These are phyloP conservation scores for Laspeyria flexula DNA, from an alignment of 2,888 invertebrate species.

Conservation along the genomic window DNA sequence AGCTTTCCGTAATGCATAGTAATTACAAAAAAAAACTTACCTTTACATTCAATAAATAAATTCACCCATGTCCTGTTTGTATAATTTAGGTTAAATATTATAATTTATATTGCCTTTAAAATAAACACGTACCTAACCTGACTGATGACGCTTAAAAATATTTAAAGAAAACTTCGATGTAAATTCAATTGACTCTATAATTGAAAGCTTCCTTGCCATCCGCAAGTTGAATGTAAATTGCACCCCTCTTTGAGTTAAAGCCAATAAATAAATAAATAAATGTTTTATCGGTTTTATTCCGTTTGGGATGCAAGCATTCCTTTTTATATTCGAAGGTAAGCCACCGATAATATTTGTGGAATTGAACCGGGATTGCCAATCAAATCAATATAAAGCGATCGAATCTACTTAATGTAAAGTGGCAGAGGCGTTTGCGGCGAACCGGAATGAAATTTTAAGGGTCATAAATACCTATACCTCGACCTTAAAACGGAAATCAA, in stretches of 20 bases:
- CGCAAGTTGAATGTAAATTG: too few species aligned
- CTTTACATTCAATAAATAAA: too few species aligned
- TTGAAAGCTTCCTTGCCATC: too few species aligned
- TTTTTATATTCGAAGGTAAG: slow-evolving; percentile 15
- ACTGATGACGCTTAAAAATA: too few species aligned
- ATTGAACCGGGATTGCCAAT: slow-evolving; percentile 52
- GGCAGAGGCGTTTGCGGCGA: slow-evolving; percentile 29
- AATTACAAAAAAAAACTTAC: too few species aligned
- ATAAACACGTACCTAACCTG: too few species aligned
- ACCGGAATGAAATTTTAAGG: slow-evolving; percentile 48
- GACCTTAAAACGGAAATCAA: slow-evolving; percentile 16
- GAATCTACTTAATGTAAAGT: slow-evolving; percentile 50
- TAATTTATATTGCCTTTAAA: too few species aligned
- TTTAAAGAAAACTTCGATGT: too few species aligned
- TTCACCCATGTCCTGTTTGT: too few species aligned
- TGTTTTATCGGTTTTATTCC: not conserved
- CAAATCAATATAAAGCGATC: slow-evolving; percentile 53
- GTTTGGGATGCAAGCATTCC: slow-evolving; percentile 12
- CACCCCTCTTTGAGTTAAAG: not conserved
- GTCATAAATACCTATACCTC: slow-evolving; percentile 44
- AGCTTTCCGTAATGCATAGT: too few species aligned
- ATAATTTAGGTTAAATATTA: too few species aligned
- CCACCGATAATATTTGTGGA: slow-evolving; percentile 47
- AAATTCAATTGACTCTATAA: too few species aligned
- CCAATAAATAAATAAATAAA: slow-evolving; percentile 12